Evolutionary conservation across 1,140 invertebrate species (phyloP), one percentile per base, ranked within the genome.

Genomic region (Anastrepha obliqua): DNA sequence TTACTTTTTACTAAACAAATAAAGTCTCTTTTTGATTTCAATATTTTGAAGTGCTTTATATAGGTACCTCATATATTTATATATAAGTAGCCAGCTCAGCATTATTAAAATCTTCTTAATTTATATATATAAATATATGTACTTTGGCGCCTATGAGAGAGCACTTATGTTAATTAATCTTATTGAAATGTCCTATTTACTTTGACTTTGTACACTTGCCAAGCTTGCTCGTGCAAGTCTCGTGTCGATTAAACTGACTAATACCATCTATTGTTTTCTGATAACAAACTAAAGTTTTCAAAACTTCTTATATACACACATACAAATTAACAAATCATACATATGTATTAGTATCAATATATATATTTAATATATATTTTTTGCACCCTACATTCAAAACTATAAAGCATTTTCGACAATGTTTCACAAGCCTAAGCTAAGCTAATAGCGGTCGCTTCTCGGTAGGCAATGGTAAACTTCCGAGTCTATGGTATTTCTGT

Each of bases 201-300:
- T 20, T 58, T 81, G 74, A 13, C 47, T 78, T 55, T 20, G 2
- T 13, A n/a, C 17, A 78, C 1, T 11, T 55, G 47, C 9, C 1
- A n/a, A 9, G 47, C 74, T 81, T 81, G 9, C 47, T 55, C 74
- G 74, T 81, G 74, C 74, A 81, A 81, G 74, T 81, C 74, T 81
- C 74, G 74, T 81, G 74, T 42, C 42, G 51, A 47, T 81, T 51
- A 81, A 81, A 58, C 74, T 58, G 51, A 81, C 74, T 55, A 81
- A 81, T 17, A 81, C 47, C 44, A 55, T 55, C 15, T 81, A 55
- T 44, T 47, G 4, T 44, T 74, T 7, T 42, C 13, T 44, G 42
- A 74, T 74, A 9, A 17, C 3, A 44, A 13, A 5, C 4, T 74
- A 74, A 47, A 8, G 13, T 47, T 70, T 47, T 74, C 67, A 44